phyloP scores from a whole-genome alignment of 2,797 vertebrate species.

The Onychomys leucogaster region DNA sequence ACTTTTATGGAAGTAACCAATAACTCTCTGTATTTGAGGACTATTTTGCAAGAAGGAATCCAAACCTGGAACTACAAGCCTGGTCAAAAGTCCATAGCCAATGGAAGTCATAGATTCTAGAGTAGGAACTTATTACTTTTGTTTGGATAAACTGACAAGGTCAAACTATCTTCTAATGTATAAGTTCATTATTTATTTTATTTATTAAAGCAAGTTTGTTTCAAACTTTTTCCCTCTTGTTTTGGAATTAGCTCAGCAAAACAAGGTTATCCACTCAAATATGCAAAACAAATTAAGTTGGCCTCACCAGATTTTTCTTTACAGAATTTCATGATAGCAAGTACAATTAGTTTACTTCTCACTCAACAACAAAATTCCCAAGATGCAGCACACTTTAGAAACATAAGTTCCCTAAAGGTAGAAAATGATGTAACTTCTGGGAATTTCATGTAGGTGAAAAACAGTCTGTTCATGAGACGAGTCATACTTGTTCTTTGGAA shows the following conservation, averaged over 20 bases:
- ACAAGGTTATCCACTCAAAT: not conserved
- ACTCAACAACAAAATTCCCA: constrained; percentile 24
- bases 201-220: not conserved
- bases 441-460: not conserved
- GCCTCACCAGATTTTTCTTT: not conserved
- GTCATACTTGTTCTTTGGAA: not conserved
- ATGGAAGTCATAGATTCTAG: not conserved
- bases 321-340: not conserved
- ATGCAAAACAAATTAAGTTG: not conserved
- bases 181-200: not conserved
- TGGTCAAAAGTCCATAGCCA: not conserved
- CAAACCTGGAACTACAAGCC: not conserved
- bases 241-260: not conserved
- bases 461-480: not conserved
- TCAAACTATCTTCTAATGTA: not conserved
- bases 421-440: constrained; percentile 30
- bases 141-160: not conserved
- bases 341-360: not conserved
- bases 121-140: not conserved
- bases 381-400: not conserved
- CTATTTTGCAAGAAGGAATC: not conserved
- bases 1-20: not conserved
- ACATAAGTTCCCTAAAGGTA: not conserved
- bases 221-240: not conserved
- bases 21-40: not conserved